Base-by-base conservation (phyloP, 2,113 vertebrate species). In the Callipepla californica region DNA sequence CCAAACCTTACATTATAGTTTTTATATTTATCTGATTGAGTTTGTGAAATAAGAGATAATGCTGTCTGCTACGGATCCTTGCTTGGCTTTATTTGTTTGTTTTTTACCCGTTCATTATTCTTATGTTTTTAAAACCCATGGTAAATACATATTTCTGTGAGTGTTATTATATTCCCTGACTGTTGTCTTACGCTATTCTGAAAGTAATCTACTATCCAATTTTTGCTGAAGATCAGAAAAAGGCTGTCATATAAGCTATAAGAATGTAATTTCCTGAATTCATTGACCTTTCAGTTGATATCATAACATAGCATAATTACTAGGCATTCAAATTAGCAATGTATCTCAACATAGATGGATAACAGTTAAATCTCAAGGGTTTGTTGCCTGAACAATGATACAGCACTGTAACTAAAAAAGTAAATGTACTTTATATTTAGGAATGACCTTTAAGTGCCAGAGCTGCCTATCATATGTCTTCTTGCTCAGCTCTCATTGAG, bases 271-370 rank as follows among this genome's bases (percentile, higher is more conserved):
- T 97, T 97, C 81, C 96, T 97, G 97, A 97, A 97, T 98, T 96
- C 97, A 95, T 97, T 97, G 97, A 97, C 97, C 97, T 98, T 98
- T 98, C 94, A 94, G 93, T 83, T 97, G 96, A 91, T 97, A 97
- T 95, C 86, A 95, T 96, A 97, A 96, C 95, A 97, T 55, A 77
- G 63, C 65, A 94, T 95, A 97, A 97, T 97, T 96, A 96, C 94
- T 90, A 96, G 80, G 81, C 86, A 97, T 98, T 97, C 95, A 97
- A 97, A 97, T 97, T 97, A 97, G 94, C 95, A 94, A 76, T 72
- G 95, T 96, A 97, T 93, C 90, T 97, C 94, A 93, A 88, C 51
- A 61, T 76, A 84, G 73, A 97, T 1, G 18, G 80, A 69, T 79
- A 83, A 76, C 74, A 87, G 68, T 87, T 92, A 84, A 96, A 96